Evolutionary conservation across 2,113 vertebrate genomes (phyloP), one percentile per base, ranked within the genome.

Genomic region (Bubo scandiacus): DNA sequence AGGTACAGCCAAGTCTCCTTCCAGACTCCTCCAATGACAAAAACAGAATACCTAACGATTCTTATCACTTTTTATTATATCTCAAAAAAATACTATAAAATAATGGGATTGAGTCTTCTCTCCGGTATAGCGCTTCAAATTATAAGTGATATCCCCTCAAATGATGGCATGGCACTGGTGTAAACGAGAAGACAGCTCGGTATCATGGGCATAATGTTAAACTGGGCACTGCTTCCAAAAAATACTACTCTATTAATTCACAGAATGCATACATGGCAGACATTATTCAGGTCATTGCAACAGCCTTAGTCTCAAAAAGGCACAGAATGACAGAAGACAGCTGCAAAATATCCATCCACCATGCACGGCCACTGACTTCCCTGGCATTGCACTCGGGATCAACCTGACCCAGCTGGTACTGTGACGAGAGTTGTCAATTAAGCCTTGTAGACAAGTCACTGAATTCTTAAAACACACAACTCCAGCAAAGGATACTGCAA

Each of bases 401-500:
- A 49, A 22, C 8, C 8, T 2, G 59, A 52, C 89, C 91, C 36
- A 9, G 83, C 12, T 4, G 68, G 57, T 29, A 15, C 43, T 12
- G 49, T 14, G 65, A 81, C 2, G 13, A 68, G 80, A 81, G 80
- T 5, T 95, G 94, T 70, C 91, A 91, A 42, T 9, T 13, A 45
- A 43, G 17, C 74, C 90, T 73, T 10, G 27, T 1, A 88, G 96
- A 92, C 87, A 55, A 89, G 86, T 6, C 81, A 70, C 91, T 5
- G 1, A 55, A 43, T 66, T 49, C 81, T 54, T 32, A 9, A 42
- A 88, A 70, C 62, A 36, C 73, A 25, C 54, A 85, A 9, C 74
- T 81, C 73, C 87, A 70, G 91, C 87, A 62, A 51, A 94, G 94
- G 91, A 77, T 63, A 80, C 57, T 7, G 62, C 92, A 90, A 96